Conservation (phyloP, 2,797 vertebrate species). For the Setipinna tenuifilis region DNA sequence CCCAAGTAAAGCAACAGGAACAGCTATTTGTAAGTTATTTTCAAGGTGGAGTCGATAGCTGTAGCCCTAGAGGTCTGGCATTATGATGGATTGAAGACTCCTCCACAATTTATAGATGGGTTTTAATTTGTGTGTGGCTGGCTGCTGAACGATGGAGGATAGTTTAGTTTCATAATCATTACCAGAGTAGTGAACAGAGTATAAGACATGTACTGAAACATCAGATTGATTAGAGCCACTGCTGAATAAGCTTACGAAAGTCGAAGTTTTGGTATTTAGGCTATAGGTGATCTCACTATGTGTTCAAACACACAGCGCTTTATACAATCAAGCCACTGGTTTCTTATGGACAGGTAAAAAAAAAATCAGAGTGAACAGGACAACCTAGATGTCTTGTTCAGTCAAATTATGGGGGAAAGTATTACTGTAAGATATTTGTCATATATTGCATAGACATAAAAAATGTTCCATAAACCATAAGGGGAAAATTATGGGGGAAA, state of each 20-base stretch:
- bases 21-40: neutral
- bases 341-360: neutral
- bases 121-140: neutral
- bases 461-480: too few relatives aligned
- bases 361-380: neutral
- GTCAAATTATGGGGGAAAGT: too few relatives aligned
- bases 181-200: neutral
- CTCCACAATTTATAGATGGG: neutral
- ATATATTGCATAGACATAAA: too few relatives aligned
- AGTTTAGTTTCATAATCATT: neutral
- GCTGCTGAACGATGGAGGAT: neutral
- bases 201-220: neutral
- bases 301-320: neutral
- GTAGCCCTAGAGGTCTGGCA: neutral
- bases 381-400: neutral
- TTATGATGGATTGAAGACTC: neutral
- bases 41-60: neutral
- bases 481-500: too few relatives aligned
- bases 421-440: too few relatives aligned
- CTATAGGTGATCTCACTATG: neutral
- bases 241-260: neutral
- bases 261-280: neutral
- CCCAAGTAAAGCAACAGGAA: neutral
- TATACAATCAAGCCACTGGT: neutral
- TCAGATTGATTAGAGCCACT: neutral